phyloP scores from a whole-genome alignment of 2,113 vertebrate genomes.

The Pao palembangensis region DNA sequence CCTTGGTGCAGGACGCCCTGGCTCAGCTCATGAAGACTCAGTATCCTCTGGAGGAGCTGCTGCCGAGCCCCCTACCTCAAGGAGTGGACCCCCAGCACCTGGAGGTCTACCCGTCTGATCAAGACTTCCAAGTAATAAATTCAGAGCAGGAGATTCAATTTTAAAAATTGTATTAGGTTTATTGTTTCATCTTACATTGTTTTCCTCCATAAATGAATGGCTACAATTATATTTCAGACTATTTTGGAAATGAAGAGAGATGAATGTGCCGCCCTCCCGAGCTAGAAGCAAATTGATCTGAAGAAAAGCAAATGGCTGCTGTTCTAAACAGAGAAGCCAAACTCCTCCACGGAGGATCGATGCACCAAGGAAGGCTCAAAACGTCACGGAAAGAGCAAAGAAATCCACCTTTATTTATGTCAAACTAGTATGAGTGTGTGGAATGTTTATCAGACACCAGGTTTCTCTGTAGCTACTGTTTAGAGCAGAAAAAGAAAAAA shows the following conservation, averaged over 20 bases:
- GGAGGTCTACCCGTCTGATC: constrained; percentile 73
- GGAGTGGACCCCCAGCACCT: constrained; percentile 71
- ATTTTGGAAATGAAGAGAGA: constrained; percentile 72
- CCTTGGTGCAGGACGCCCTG: constrained; percentile 77
- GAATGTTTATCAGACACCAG: constrained; percentile 52
- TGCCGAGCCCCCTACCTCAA: constrained; percentile 65
- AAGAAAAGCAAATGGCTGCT: constrained; percentile 75
- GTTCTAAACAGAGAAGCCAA: constrained; percentile 42
- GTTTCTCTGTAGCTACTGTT: constrained; percentile 45
- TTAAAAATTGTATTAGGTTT: constrained; percentile 11
- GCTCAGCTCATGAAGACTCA: constrained; percentile 67
- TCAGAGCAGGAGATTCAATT: constrained; percentile 5
- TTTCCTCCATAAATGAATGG: constrained; percentile 15
- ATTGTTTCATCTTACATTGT: background rate
- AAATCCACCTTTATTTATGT: constrained; percentile 67
- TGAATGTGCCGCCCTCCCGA: constrained; percentile 67
- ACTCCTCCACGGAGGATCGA: constrained; percentile 6
- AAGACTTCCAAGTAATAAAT: constrained; percentile 73
- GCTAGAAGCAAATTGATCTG: constrained; percentile 68
- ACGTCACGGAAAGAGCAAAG: constrained; percentile 34
- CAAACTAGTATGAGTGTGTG: constrained; percentile 53
- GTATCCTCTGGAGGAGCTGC: constrained; percentile 69
- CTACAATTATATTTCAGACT: constrained; percentile 62
- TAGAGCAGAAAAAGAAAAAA: constrained; percentile 29
- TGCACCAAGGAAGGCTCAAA: constrained; percentile 46